These are phyloP conservation scores for Myotis daubentonii DNA, from an alignment of 2,797 vertebrate species.

Conservation along the genomic window DNA sequence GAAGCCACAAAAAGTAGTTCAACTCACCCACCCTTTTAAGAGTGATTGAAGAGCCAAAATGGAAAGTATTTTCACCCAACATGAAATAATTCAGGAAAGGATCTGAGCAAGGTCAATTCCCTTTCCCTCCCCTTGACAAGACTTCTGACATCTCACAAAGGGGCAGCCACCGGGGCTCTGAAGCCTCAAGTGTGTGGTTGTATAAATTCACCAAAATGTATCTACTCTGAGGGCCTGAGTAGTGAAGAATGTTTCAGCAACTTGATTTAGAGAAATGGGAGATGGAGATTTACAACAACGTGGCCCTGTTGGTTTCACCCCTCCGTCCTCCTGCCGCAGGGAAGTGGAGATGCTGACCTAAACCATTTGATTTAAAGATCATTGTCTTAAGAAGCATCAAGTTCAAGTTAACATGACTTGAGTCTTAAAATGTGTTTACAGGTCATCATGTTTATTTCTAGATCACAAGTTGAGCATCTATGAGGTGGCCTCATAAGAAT, in stretches of 20 bases:
- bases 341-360: not conserved
- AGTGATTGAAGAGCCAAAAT: not conserved
- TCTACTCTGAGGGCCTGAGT: not conserved
- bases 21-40: not conserved
- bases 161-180: not conserved
- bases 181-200: not conserved
- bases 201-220: not conserved
- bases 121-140: not conserved
- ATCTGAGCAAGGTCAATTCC: not conserved
- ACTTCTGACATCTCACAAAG: not conserved
- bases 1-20: not conserved
- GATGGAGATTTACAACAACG: not conserved
- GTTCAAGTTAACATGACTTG: not conserved
- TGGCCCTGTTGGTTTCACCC: not conserved
- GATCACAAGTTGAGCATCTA: not conserved
- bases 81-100: conserved; percentile 32
- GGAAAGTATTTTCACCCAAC: not conserved
- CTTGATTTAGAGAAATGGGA: not conserved
- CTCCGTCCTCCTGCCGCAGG: not conserved
- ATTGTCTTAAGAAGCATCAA: not conserved
- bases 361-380: not conserved
- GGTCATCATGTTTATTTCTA: not conserved
- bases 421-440: not conserved
- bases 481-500: not conserved
- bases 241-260: not conserved